Evolutionary conservation across 2,113 vertebrate genomes (phyloP), one percentile per base, ranked within the genome.

Genomic region (Amphilophus citrinellus): DNA sequence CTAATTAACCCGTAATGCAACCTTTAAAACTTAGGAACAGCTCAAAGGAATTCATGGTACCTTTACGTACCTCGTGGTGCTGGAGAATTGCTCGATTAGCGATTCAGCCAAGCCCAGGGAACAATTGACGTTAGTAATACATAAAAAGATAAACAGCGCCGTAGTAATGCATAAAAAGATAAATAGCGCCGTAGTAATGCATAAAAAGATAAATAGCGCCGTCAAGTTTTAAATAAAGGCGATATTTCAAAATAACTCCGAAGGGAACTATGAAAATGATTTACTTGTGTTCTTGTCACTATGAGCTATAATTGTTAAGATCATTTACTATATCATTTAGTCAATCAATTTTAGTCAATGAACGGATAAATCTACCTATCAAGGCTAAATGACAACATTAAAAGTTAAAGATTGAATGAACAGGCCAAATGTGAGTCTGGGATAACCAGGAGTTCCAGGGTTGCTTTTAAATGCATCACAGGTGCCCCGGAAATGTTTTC

Each of bases 401-500:
- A 20, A 58, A 58, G n/a, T 24, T 35, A 32, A 73, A 73, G 47
- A 56, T 0, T 56, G 18, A 56, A 14, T 14, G 27, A 73, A 53
- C 30, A 73, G 1, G 6, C 27, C 18, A 56, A 71, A 32, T 20
- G 24, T 32, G 44, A 27, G 44, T 53, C 24, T 53, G 66, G 24
- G 5, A 32, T 32, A 73, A 18, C 11, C 2, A 13, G 22, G 3
- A 4, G 37, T 5, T 80, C 42, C 27, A 17, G 1, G 2, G 27
- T 1, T 44, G 81, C 3, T 75, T 58, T 8, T 93, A 88, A 93
- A 93, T 81, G 39, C 84, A 73, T 15, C 91, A 0, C 59, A 3
- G 20, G 32, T 82, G 27, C 82, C 24, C 90, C 93, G 93, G 93
- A 93, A 89, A n/a, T 56, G 76, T 56, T 89, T 62, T 15, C 17